Conservation (phyloP, 53 echinoderm and acorn worm species). For the Stichopus horrens region DNA sequence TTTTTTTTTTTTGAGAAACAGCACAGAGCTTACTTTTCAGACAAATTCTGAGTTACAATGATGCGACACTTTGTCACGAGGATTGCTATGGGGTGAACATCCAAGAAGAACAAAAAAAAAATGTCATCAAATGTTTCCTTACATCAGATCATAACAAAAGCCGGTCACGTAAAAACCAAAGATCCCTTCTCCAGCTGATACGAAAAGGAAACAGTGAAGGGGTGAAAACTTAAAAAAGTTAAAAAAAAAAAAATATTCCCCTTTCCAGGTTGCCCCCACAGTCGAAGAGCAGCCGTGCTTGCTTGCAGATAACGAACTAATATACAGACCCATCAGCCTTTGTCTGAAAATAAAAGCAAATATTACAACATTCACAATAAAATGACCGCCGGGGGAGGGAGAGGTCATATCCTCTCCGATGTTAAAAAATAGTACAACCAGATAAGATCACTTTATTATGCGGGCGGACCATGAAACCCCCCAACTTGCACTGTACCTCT, state of each 20-base stretch:
- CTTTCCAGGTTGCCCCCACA: no score
- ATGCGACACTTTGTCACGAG: no score
- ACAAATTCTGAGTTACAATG: no score
- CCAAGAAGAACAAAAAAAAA: no score
- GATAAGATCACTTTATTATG: background rate
- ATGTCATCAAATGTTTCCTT: no score
- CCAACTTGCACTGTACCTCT: background rate
- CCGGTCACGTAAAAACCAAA: no score
- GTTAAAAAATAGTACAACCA: slow-evolving; percentile 4
- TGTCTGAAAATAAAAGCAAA: slow-evolving; percentile 27
- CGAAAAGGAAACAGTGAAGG: background rate
- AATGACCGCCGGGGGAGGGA: background rate
- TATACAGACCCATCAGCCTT: slow-evolving; percentile 24
- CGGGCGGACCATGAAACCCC: background rate
- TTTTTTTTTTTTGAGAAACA: no score
- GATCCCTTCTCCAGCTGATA: background rate
- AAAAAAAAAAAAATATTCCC: background rate
- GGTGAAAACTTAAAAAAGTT: background rate
- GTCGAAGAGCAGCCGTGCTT: background rate
- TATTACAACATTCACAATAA: slow-evolving; percentile 31
- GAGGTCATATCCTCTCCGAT: slow-evolving; percentile 1
- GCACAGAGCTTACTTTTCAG: no score
- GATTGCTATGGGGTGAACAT: no score
- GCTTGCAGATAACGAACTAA: slow-evolving; percentile 8
- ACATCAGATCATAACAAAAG: no score